Conservation (phyloP, 2,113 vertebrate genomes). For the Ariopsis seemanni region DNA sequence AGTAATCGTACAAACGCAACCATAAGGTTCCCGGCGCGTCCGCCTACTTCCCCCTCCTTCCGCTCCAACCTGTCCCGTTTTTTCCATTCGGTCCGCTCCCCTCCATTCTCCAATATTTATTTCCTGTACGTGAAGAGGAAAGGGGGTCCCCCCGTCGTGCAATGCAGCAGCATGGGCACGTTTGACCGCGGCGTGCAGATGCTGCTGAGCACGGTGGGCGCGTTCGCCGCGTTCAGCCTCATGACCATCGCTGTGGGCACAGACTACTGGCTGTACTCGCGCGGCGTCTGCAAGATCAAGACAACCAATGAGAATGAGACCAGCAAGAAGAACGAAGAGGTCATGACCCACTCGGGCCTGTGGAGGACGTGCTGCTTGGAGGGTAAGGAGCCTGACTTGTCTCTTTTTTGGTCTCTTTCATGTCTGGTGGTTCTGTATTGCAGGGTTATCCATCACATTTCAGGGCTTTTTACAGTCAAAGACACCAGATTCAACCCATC, state of each 20-base stretch:
- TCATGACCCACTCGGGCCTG: slow-evolving; percentile 99
- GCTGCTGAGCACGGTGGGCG: slow-evolving; percentile 99
- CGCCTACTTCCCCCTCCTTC: slow-evolving; percentile 82
- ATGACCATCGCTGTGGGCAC: slow-evolving; percentile 99
- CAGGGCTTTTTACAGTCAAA: not conserved
- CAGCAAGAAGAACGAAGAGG: slow-evolving; percentile 99
- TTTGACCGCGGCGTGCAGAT: slow-evolving; percentile 99
- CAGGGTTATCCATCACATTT: not conserved
- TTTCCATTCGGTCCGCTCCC: slow-evolving; percentile 76
- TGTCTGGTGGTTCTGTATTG: not conserved
- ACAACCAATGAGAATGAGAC: slow-evolving; percentile 97
- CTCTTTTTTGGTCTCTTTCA: not conserved
- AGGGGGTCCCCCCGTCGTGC: slow-evolving; percentile 99
- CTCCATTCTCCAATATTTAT: slow-evolving; percentile 83
- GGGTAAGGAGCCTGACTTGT: slow-evolving; percentile 75
- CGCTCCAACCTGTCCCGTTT: slow-evolving; percentile 71
- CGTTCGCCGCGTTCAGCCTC: slow-evolving; percentile 99
- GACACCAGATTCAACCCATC: not conserved
- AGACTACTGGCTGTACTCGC: slow-evolving; percentile 99
- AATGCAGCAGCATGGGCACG: slow-evolving; percentile 99
- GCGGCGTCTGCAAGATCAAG: slow-evolving; percentile 96
- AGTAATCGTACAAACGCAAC: slow-evolving; percentile 76
- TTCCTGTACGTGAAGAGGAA: slow-evolving; percentile 84
- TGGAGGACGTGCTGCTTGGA: slow-evolving; percentile 99
- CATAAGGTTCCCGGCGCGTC: slow-evolving; percentile 78